Evolutionary conservation across 2,113 vertebrate species (phyloP), one percentile per base, ranked within the genome.

Genomic region (Apaloderma vittatum): DNA sequence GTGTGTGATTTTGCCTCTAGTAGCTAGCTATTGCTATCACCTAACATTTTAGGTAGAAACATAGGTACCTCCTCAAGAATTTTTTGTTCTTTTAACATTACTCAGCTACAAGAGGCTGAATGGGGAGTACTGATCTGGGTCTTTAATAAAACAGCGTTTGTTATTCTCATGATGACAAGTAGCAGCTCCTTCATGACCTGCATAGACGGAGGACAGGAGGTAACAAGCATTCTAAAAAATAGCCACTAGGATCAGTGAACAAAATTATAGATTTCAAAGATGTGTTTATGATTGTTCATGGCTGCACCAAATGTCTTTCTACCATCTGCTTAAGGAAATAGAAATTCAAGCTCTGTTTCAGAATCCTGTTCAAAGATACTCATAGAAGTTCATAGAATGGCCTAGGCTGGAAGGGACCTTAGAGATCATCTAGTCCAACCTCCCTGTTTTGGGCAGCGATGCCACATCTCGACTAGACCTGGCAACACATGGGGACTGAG

Each of bases 241-340:
- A 65, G 37, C n/a, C 66, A 59, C 71, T 74, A 52, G 26, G 30
- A 73, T 37, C 32, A 65, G 24, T 55, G n/a, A 40, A 87, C 54
- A 65, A 72, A 89, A 71, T 32, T 17, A 73, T 4, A 58, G 76
- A 20, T 6, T 21, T 70, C 48, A 70, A 74, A 73, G 40, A 4
- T 57, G 59, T 46, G 22, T 26, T 40, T 86, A 63, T n/a, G 52
- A 40, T 1, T 80, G 73, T 40, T 40, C 40, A 43, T 85, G 43
- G 46, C 30, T 20, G 14, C 51, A 51, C 11, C 24, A 34, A 36
- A 15, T 74, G 12, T 19, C 90, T 81, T 82, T 85, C 49, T 72
- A 26, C 8, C 21, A 29, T 74, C 30, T 48, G 57, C 81, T 94
- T 85, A 81, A 66, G 22, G 34, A 92, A 95, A 78, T 4, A 90